These are phyloP conservation scores for Sardina pilchardus DNA, from an alignment of 2,113 vertebrate genomes.

Conservation along the genomic window DNA sequence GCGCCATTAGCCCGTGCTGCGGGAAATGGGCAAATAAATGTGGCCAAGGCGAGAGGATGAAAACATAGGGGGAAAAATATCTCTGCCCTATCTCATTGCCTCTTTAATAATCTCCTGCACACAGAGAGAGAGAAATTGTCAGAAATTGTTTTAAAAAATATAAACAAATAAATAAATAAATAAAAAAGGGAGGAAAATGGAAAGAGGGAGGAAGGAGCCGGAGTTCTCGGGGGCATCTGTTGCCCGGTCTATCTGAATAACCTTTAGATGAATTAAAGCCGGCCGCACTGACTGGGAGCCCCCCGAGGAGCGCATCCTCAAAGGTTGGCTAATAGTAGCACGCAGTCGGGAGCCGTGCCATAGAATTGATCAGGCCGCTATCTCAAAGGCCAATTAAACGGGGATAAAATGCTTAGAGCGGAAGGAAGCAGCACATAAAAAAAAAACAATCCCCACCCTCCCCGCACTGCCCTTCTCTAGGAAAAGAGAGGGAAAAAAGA, in stretches of 20 bases:
- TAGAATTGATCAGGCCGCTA: constrained; percentile 56
- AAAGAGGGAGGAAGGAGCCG: constrained; percentile 2
- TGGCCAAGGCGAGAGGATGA: background rate
- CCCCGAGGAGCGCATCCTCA: constrained; percentile 50
- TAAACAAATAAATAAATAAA: background rate
- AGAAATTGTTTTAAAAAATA: constrained; percentile 26
- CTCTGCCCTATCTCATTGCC: constrained; percentile 40
- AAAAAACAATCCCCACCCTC: constrained; percentile 24
- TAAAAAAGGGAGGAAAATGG: background rate
- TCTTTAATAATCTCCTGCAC: constrained; percentile 44
- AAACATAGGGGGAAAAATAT: background rate
- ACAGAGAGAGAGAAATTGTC: background rate
- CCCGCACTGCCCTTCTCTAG: constrained; percentile 16
- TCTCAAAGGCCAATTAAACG: constrained; percentile 59
- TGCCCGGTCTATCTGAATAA: constrained; percentile 56
- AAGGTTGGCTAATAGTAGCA: constrained; percentile 49
- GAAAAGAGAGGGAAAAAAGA: constrained; percentile 28
- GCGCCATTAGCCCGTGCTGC: constrained; percentile 8
- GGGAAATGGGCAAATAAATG: background rate
- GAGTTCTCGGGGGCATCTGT: constrained; percentile 34
- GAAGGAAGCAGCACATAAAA: constrained; percentile 25
- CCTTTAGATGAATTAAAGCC: constrained; percentile 62
- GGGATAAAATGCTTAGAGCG: constrained; percentile 51
- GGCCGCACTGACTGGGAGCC: constrained; percentile 42
- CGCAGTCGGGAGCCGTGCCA: constrained; percentile 44